Evolutionary conservation across 1,140 invertebrate species (phyloP).

Genomic region (Sweltsa coloradensis): DNA sequence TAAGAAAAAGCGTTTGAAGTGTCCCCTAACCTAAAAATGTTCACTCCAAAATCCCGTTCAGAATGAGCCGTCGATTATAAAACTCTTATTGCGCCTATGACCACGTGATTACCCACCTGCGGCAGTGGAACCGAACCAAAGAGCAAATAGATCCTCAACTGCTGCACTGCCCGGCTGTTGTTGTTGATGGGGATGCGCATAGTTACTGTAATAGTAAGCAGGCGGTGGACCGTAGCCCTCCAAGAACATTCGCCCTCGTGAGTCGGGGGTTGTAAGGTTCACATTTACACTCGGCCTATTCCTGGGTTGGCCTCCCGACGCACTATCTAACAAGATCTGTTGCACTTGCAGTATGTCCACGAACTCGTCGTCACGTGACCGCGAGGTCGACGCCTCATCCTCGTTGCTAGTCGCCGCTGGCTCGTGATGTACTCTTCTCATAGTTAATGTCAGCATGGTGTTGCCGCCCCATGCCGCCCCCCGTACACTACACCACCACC

Average conservation of each 20-base stretch:
- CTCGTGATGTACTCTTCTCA: conserved; percentile 26
- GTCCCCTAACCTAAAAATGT: too few species aligned
- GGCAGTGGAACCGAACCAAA: conserved; percentile 38
- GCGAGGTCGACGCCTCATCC: conserved; percentile 12
- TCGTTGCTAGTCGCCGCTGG: not conserved
- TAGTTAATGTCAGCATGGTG: conserved; percentile 28
- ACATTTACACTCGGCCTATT: too few species aligned
- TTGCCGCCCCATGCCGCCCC: conserved; percentile 17
- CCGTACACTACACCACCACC: conserved; percentile 17
- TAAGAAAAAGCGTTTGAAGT: too few species aligned
- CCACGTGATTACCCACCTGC: conserved; percentile 26
- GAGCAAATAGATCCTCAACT: conserved; percentile 36
- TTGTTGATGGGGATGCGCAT: conserved; percentile 29
- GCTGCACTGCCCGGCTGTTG: conserved; percentile 22
- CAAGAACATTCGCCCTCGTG: conserved; percentile 9
- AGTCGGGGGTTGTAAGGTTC: too few species aligned
- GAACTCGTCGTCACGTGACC: conserved; percentile 35
- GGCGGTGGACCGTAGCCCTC: conserved; percentile 17
- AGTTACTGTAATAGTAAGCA: conserved; percentile 33
- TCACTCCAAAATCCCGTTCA: too few species aligned
- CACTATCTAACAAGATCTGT: conserved; percentile 38
- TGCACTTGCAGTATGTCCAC: conserved; percentile 47
- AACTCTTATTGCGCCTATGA: not conserved
- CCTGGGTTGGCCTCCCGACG: conserved; percentile 20
- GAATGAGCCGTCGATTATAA: too few species aligned